A percentile compares a stretch with the other conserved stretches of the same genome.
These are phyloP conservation scores for Cantharis rufa DNA, from an alignment of 2,888 invertebrate species.

Conservation along the genomic window DNA sequence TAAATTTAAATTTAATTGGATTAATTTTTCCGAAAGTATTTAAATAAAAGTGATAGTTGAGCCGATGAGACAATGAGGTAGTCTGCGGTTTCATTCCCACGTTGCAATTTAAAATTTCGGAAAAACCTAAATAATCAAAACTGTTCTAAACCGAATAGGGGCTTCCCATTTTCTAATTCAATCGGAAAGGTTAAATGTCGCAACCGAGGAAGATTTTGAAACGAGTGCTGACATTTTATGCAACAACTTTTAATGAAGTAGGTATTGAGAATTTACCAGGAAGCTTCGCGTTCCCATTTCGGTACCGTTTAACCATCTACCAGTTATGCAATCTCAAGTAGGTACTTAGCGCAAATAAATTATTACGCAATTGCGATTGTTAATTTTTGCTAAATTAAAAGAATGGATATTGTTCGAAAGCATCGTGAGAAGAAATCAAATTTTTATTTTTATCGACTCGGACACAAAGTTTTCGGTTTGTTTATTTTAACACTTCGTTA, in stretches of 20 bases:
- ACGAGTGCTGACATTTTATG: slow-evolving; percentile 13
- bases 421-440: background rate
- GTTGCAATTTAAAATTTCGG: background rate
- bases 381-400: background rate
- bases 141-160: too few species aligned
- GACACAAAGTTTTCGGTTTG: background rate
- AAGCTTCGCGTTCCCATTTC: slow-evolving; percentile 31
- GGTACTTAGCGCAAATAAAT: background rate
- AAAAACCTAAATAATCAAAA: background rate
- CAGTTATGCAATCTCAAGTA: background rate
- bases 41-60: background rate
- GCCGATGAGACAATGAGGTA: background rate
- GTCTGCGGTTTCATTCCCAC: background rate
- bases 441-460: background rate
- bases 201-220: background rate
- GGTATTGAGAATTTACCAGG: background rate
- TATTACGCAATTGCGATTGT: background rate
- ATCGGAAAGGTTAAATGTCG: background rate
- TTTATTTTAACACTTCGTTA: background rate
- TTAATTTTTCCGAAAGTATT: background rate
- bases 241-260: slow-evolving; percentile 9
- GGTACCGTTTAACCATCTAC: slow-evolving; percentile 31
- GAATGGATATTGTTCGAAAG: background rate
- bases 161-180: too few species aligned
- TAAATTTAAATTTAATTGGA: background rate